These are phyloP conservation scores for Pogonocherus hispidulus DNA, from an alignment of 2,888 invertebrate species.

Conservation along the genomic window DNA sequence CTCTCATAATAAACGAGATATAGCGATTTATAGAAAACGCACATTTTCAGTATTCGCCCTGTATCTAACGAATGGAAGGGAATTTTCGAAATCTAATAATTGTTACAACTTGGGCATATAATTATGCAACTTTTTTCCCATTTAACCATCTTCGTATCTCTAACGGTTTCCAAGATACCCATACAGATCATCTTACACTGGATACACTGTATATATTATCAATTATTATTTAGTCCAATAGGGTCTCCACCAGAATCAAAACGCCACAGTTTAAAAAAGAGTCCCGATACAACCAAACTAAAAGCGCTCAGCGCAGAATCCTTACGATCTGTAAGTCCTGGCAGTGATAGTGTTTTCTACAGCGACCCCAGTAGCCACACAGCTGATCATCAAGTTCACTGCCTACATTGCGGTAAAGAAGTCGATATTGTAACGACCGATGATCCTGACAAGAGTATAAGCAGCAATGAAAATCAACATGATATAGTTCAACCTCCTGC, in stretches of 20 bases:
- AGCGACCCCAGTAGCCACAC: slow-evolving; percentile 80
- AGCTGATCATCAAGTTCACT: slow-evolving; percentile 73
- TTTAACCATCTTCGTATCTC: too few species aligned
- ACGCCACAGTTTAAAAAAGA: slow-evolving; percentile 62
- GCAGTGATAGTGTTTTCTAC: slow-evolving; percentile 92
- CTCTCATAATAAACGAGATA: too few species aligned
- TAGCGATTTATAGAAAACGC: too few species aligned
- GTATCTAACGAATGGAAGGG: too few species aligned
- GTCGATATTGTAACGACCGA: slow-evolving; percentile 69
- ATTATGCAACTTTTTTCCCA: too few species aligned
- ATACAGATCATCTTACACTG: too few species aligned
- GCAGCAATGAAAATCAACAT: slow-evolving; percentile 52
- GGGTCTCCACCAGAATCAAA: slow-evolving; percentile 72
- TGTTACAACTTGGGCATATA: too few species aligned
- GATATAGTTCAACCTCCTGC: slow-evolving; percentile 91
- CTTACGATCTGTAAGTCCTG: slow-evolving; percentile 89
- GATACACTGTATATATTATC: too few species aligned
- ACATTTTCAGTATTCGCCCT: too few species aligned
- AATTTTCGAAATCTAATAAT: too few species aligned
- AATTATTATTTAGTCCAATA: slow-evolving; percentile 70
- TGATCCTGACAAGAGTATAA: slow-evolving; percentile 59
- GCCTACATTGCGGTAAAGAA: slow-evolving; percentile 80
- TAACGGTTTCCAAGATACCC: too few species aligned
- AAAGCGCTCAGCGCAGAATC: slow-evolving; percentile 91
- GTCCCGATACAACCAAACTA: slow-evolving; percentile 69